Conservation (phyloP, 1,140 invertebrate genomes). For the Cyclargus thomasi region DNA sequence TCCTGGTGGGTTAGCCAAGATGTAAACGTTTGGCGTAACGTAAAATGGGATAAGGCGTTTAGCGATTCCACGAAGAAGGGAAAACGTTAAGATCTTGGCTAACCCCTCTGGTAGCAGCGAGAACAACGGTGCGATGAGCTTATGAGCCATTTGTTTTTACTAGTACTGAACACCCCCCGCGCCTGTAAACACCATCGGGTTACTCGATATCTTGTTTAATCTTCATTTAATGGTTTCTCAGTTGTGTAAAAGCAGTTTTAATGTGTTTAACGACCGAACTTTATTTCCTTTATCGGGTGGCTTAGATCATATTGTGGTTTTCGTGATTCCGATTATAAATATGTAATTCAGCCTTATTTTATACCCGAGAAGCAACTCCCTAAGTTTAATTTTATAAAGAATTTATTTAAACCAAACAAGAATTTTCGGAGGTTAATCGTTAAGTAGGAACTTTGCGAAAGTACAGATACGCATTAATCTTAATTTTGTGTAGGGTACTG, state of each 20-base stretch:
- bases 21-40: no score
- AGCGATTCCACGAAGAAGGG: no score
- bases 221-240: constrained; percentile 50
- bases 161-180: neutral
- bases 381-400: neutral
- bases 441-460: neutral
- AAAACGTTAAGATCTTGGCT: no score
- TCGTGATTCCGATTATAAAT: neutral
- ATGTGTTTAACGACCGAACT: constrained; percentile 61
- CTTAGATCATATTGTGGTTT: constrained; percentile 8
- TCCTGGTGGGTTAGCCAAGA: no score
- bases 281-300: constrained; percentile 40
- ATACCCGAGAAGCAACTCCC: neutral
- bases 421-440: neutral
- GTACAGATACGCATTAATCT: neutral
- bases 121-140: neutral
- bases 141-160: neutral
- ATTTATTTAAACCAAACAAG: neutral
- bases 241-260: constrained; percentile 61
- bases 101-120: no score
- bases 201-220: constrained; percentile 60
- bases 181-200: constrained; percentile 37
- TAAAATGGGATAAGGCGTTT: no score
- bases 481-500: neutral
- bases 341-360: neutral